These are phyloP conservation scores for Malacoraja senta DNA, from an alignment of 2,797 vertebrate genomes.

Conservation along the genomic window DNA sequence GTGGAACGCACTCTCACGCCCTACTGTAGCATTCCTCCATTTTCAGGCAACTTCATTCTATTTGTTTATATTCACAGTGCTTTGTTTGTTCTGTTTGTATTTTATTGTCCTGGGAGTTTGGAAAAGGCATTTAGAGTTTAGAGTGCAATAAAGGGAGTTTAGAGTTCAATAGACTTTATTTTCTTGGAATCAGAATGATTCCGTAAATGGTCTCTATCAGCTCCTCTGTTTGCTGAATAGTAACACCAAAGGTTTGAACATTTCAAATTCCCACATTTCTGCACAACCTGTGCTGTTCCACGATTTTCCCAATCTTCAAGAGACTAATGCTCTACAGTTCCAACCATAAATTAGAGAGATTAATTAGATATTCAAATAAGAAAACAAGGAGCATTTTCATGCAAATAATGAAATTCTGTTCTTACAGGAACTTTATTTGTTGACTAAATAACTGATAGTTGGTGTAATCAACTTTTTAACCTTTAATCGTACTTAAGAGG, in stretches of 20 bases:
- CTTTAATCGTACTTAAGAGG: neutral
- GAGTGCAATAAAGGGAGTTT: neutral
- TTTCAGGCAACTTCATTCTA: neutral
- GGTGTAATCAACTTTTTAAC: neutral
- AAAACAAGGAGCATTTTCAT: neutral
- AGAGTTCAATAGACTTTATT: neutral
- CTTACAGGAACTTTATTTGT: neutral
- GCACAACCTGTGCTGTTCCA: neutral
- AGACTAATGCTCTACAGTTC: neutral
- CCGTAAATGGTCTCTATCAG: neutral
- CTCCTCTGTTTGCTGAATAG: too few species aligned
- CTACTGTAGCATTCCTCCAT: neutral
- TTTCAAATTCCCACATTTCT: neutral
- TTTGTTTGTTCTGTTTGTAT: neutral
- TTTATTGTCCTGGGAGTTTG: neutral
- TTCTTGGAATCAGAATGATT: neutral
- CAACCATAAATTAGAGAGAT: neutral
- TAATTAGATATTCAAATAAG: neutral
- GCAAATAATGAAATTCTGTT: neutral
- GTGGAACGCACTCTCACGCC: neutral
- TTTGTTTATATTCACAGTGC: neutral
- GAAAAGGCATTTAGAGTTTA: neutral
- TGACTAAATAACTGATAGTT: neutral
- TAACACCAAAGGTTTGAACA: neutral
- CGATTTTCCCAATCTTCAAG: neutral